phyloP scores from a whole-genome alignment of 2,113 vertebrate genomes.

The Oncorhynchus tshawytscha region DNA sequence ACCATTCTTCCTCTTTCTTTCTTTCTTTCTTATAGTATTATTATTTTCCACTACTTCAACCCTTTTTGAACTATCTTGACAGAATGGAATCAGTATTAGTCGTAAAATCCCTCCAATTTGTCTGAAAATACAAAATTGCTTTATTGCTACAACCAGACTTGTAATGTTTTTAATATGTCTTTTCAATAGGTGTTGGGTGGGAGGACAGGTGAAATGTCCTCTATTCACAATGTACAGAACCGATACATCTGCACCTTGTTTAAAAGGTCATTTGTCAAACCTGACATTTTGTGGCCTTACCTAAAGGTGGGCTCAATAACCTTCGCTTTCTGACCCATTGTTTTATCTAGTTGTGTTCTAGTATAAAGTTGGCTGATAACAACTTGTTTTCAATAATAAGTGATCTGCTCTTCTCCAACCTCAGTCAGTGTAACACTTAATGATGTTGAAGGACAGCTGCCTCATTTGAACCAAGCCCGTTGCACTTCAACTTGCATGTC shows the following conservation, averaged over 20 bases:
- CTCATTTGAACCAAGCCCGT: neutral
- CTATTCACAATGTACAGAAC: too few relatives aligned
- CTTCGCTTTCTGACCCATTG: too few relatives aligned
- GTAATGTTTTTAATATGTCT: too few relatives aligned
- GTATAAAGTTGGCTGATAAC: too few relatives aligned
- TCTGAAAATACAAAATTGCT: neutral
- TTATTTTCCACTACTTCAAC: neutral
- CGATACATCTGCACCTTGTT: too few relatives aligned
- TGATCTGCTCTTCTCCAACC: neutral
- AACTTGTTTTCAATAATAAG: too few relatives aligned
- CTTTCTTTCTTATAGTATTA: neutral
- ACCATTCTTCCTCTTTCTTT: neutral
- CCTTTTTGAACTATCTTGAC: neutral
- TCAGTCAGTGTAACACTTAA: neutral
- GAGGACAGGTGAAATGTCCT: too few relatives aligned
- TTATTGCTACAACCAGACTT: neutral
- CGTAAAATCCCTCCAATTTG: constrained; percentile 17
- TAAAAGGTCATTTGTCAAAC: too few relatives aligned
- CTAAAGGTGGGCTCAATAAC: too few relatives aligned
- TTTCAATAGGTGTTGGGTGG: too few relatives aligned
- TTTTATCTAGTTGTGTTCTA: too few relatives aligned
- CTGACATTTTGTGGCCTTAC: too few relatives aligned
- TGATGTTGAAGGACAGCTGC: neutral
- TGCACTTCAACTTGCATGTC: neutral
- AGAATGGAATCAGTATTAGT: constrained; percentile 15